phyloP scores from a whole-genome alignment of 2,113 vertebrate genomes.

The Agapornis roseicollis region DNA sequence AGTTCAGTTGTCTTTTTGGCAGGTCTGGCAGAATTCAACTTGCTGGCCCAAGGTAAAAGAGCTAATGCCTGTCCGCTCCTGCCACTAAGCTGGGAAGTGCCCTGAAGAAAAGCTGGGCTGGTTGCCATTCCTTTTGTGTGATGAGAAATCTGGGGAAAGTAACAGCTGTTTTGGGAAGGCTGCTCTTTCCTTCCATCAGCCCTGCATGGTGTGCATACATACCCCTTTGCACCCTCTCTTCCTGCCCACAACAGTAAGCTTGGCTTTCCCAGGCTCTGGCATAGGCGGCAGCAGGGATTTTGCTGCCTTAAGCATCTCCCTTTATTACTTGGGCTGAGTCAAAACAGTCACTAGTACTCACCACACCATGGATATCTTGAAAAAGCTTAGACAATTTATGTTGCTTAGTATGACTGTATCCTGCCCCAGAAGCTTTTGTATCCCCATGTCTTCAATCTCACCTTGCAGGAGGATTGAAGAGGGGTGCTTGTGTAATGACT shows the following conservation, averaged over 20 bases:
- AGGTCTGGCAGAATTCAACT: conserved; percentile 37
- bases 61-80: conserved; percentile 57
- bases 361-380: neutral
- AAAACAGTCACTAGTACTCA: neutral
- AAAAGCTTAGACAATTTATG: neutral
- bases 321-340: neutral
- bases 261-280: neutral
- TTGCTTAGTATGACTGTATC: neutral
- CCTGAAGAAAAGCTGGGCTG: conserved; percentile 17
- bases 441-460: neutral
- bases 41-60: conserved; percentile 56
- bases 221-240: neutral
- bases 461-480: fast-evolving
- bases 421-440: neutral
- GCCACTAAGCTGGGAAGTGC: conserved; percentile 42
- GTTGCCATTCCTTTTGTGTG: neutral
- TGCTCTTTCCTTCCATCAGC: neutral
- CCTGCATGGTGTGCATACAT: neutral
- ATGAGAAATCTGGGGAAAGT: neutral
- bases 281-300: neutral
- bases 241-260: neutral
- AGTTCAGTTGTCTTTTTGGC: neutral
- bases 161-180: neutral
- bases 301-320: neutral
- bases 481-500: fast-evolving